A percentile compares a stretch with the other conserved stretches of the same genome.
Conservation (phyloP, 1,140 invertebrate species). For the Drosophila mayri region DNA sequence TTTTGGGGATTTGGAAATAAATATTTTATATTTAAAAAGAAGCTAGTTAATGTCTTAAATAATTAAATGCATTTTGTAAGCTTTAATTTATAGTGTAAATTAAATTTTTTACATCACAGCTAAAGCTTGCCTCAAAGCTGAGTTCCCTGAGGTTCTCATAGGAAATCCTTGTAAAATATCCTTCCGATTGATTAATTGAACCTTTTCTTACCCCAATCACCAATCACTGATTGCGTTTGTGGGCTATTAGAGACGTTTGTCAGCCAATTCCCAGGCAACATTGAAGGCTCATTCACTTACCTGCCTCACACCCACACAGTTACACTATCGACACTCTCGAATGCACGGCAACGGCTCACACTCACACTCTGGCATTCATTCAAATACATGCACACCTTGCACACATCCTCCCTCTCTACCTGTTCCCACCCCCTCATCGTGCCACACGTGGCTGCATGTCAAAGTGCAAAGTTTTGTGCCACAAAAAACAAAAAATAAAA, state of each 20-base stretch:
- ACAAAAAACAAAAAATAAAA: slow-evolving; percentile 36
- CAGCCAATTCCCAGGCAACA: slow-evolving; percentile 45
- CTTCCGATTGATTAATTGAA: not conserved
- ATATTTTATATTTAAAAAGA: not conserved
- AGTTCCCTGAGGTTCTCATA: not conserved
- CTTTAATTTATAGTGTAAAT: too few species aligned
- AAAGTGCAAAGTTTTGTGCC: slow-evolving; percentile 78
- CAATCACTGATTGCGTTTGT: slow-evolving; percentile 33
- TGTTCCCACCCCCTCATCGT: slow-evolving; percentile 24
- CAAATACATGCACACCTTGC: slow-evolving; percentile 6
- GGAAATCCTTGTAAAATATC: not conserved
- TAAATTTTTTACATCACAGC: too few species aligned
- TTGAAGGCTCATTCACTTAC: slow-evolving; percentile 57
- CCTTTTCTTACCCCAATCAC: slow-evolving; percentile 12
- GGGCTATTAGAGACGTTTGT: slow-evolving; percentile 47
- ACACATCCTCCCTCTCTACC: not conserved
- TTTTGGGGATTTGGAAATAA: not conserved
- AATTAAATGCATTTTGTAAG: not conserved
- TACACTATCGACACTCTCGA: slow-evolving; percentile 22
- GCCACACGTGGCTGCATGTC: slow-evolving; percentile 76
- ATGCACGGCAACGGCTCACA: slow-evolving; percentile 11
- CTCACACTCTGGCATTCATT: slow-evolving; percentile 26
- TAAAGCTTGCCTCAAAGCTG: not conserved
- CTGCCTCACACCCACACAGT: slow-evolving; percentile 21
- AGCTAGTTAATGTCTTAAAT: not conserved